phyloP scores from a whole-genome alignment of 2,888 invertebrate species.

The Pammene fasciana region DNA sequence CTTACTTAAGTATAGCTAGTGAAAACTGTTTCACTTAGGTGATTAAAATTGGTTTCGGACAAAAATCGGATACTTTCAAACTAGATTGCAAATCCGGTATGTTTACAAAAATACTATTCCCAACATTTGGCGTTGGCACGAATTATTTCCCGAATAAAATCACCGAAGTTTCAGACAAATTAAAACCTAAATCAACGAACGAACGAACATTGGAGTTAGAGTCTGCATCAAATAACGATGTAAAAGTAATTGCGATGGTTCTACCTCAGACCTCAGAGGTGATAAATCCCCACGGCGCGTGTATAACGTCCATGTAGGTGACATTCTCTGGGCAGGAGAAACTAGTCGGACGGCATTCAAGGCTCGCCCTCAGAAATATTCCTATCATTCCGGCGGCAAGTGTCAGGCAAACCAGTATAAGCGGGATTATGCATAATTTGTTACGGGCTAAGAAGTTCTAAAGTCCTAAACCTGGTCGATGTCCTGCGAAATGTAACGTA shows the following conservation, averaged over 20 bases:
- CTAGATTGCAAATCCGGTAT: too few species aligned
- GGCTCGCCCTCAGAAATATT: conserved; percentile 66
- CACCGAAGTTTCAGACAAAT: too few species aligned
- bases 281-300: conserved; percentile 33
- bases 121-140: too few species aligned
- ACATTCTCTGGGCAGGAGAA: conserved; percentile 74
- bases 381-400: conserved; percentile 15
- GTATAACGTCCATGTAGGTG: conserved; percentile 61
- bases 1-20: not conserved
- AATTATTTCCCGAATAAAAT: too few species aligned
- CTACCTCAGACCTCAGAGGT: not conserved
- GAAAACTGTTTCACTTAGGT: not conserved
- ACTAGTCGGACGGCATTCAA: conserved; percentile 76
- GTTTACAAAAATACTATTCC: too few species aligned
- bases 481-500: too few species aligned
- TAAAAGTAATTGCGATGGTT: conserved; percentile 5
- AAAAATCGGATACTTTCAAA: too few species aligned
- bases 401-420: not conserved
- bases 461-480: too few species aligned
- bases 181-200: too few species aligned
- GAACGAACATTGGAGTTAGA: not conserved
- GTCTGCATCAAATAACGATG: not conserved
- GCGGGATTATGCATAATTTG: not conserved
- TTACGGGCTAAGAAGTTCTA: too few species aligned
- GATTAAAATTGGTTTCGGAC: not conserved